phyloP scores from a whole-genome alignment of 2,797 vertebrate species.

The Potorous gilbertii region DNA sequence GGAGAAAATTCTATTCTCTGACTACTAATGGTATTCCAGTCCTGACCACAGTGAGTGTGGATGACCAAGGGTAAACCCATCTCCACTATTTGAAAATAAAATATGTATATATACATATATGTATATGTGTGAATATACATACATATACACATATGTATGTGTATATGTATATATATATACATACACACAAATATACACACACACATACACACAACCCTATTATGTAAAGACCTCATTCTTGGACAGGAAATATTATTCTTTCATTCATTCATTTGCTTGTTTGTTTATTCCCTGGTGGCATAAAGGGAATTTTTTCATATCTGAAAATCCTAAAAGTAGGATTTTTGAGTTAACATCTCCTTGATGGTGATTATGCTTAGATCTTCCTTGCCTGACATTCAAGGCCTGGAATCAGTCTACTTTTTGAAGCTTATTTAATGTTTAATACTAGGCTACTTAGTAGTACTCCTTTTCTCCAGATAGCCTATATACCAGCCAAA shows the following conservation, averaged over 20 bases:
- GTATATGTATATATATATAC: rapidly evolving
- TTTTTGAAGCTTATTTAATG: background rate
- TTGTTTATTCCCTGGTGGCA: background rate
- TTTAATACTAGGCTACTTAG: background rate
- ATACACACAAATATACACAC: too few relatives aligned
- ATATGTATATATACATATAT: too few relatives aligned
- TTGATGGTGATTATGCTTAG: background rate
- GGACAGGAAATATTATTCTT: background rate
- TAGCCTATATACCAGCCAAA: background rate
- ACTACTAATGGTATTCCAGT: background rate
- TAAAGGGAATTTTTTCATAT: background rate
- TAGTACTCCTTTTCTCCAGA: background rate
- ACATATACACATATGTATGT: rapidly evolving
- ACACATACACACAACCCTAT: background rate
- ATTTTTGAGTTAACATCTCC: background rate
- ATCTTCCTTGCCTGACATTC: background rate
- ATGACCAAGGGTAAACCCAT: background rate
- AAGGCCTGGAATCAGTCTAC: background rate
- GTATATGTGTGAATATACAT: too few relatives aligned
- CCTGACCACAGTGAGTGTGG: background rate
- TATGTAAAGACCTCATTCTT: background rate
- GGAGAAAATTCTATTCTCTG: background rate
- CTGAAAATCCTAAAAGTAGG: background rate
- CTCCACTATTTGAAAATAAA: background rate
- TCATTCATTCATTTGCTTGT: background rate